Evolutionary conservation across 2,113 vertebrate species (phyloP).

Genomic region (Chaetodon auriga): DNA sequence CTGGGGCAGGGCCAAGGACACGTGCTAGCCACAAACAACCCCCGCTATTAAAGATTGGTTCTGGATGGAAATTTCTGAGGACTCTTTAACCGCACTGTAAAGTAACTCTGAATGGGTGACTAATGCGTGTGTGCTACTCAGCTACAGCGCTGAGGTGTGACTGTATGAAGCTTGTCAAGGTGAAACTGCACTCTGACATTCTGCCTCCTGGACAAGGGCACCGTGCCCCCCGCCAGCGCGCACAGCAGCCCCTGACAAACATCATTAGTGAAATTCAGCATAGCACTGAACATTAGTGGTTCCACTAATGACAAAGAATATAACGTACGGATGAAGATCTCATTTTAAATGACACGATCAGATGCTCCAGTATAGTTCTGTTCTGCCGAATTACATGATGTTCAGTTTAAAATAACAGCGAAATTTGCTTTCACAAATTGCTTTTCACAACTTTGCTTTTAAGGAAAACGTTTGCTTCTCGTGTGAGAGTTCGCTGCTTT

Average conservation of each 20-base stretch:
- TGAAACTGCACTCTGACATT: conserved; percentile 36
- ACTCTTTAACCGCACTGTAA: conserved; percentile 43
- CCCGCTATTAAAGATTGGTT: conserved; percentile 50
- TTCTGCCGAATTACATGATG: not conserved
- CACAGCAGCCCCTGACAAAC: not conserved
- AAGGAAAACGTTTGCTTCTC: not conserved
- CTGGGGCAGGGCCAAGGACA: conserved; percentile 66
- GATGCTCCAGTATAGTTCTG: not conserved
- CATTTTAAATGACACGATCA: not conserved
- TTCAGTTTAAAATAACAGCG: not conserved
- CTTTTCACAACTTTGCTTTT: too few species aligned
- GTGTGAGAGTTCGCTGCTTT: not conserved
- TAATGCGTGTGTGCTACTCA: conserved; percentile 36
- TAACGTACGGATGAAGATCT: not conserved
- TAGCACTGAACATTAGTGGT: not conserved
- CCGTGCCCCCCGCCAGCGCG: not conserved
- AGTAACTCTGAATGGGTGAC: conserved; percentile 53
- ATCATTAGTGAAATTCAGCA: not conserved
- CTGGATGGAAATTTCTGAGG: conserved; percentile 60
- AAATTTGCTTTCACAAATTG: not conserved
- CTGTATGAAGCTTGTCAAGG: conserved; percentile 31
- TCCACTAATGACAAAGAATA: not conserved
- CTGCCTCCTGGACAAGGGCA: not conserved
- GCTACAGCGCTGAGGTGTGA: conserved; percentile 27
- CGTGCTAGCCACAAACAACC: conserved; percentile 57